phyloP scores from a whole-genome alignment of 2,797 vertebrate species.

The Tolypeutes matacus region DNA sequence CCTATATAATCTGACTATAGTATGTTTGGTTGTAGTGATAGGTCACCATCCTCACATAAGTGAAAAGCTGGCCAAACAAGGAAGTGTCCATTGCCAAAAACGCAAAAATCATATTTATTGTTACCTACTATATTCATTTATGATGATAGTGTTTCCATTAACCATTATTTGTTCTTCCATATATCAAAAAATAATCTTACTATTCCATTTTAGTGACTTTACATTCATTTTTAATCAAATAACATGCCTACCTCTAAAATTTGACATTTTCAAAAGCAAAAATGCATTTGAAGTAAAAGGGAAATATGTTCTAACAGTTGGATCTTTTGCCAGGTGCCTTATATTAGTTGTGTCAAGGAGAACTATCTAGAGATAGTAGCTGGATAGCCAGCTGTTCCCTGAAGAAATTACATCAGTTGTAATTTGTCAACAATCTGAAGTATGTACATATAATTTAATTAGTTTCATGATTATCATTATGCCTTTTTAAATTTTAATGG shows the following conservation, averaged over 20 bases:
- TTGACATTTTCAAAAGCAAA: background rate
- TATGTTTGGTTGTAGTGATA: background rate
- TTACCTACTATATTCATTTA: background rate
- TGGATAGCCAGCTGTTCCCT: background rate
- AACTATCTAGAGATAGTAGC: background rate
- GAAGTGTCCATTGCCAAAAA: background rate
- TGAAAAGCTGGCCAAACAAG: background rate
- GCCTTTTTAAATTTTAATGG: background rate
- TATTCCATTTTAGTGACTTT: slow-evolving; percentile 28
- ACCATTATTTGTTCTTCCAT: background rate
- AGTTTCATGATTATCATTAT: background rate
- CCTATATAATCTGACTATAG: background rate
- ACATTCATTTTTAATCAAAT: background rate
- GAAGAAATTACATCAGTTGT: background rate
- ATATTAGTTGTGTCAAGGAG: background rate
- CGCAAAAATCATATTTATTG: background rate
- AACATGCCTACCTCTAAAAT: background rate
- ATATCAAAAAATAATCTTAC: background rate
- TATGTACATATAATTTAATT: background rate
- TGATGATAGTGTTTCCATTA: background rate
- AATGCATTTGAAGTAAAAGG: background rate
- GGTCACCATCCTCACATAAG: background rate
- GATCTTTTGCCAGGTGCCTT: background rate
- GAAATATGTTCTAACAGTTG: background rate
- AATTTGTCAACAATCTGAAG: background rate